Conservation (phyloP, 2,888 invertebrate genomes). For the Rhagium mordax region DNA sequence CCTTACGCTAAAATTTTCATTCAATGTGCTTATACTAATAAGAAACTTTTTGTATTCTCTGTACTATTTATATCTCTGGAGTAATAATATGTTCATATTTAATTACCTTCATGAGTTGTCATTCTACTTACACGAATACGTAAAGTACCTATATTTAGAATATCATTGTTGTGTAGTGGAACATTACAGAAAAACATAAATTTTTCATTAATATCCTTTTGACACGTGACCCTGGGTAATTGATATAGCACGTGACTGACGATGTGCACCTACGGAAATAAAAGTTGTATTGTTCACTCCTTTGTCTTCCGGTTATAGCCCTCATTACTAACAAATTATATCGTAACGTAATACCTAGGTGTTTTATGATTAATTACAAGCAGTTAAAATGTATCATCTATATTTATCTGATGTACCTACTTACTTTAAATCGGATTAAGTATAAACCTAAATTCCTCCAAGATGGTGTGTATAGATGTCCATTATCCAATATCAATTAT, state of each 20-base stretch:
- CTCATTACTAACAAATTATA: neutral
- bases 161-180: neutral
- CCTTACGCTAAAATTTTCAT: too few relatives aligned
- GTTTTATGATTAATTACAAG: neutral
- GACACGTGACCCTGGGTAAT: conserved; percentile 60
- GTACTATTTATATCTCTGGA: neutral
- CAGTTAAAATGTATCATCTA: neutral
- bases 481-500: too few relatives aligned
- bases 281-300: conserved; percentile 48
- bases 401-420: too few relatives aligned
- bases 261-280: conserved; percentile 50
- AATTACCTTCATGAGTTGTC: neutral
- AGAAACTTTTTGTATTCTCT: neutral
- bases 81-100: neutral
- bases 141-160: neutral
- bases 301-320: conserved; percentile 37
- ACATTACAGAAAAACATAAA: conserved; percentile 39
- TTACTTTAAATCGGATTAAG: too few relatives aligned
- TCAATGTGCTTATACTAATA: too few relatives aligned
- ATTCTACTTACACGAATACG: neutral
- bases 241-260: conserved; percentile 52
- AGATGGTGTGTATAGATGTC: too few relatives aligned
- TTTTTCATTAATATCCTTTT: conserved; percentile 58
- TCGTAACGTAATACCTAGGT: neutral
- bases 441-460: too few relatives aligned